Evolutionary conservation across 2,797 vertebrate genomes (phyloP).

Genomic region (Anguilla obscura): DNA sequence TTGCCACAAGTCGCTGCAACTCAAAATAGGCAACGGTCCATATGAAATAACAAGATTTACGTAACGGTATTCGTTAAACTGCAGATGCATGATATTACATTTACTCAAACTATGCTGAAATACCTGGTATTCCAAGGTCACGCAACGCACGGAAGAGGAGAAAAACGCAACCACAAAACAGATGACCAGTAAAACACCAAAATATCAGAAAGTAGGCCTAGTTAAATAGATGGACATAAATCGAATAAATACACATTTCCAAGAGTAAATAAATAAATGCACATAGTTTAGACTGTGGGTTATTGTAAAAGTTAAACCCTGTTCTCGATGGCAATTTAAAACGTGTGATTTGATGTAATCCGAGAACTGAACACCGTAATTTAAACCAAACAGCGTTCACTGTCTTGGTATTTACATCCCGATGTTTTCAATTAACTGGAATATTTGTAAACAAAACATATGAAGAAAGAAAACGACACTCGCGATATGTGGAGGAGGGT

Average conservation of each 20-base stretch:
- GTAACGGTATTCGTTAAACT: not conserved
- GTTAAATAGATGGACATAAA: constrained; percentile 22
- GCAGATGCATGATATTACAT: not conserved
- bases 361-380: constrained; percentile 41
- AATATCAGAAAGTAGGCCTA: constrained; percentile 12
- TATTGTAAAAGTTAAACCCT: constrained; percentile 36
- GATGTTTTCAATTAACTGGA: constrained; percentile 35
- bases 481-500: not conserved
- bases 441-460: constrained; percentile 39
- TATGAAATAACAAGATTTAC: not conserved
- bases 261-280: constrained; percentile 30
- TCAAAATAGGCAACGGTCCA: not conserved
- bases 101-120: not conserved
- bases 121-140: not conserved
- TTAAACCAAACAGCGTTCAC: constrained; percentile 37
- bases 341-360: constrained; percentile 41
- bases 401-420: constrained; percentile 30
- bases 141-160: not conserved
- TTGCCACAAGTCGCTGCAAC: not conserved
- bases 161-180: not conserved
- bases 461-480: not conserved
- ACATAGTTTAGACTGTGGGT: constrained; percentile 32
- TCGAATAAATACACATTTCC: constrained; percentile 32
- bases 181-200: constrained; percentile 4
- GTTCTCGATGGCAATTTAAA: constrained; percentile 40